Conservation (phyloP, 2,113 vertebrate genomes). For the Oostethus manadensis region DNA sequence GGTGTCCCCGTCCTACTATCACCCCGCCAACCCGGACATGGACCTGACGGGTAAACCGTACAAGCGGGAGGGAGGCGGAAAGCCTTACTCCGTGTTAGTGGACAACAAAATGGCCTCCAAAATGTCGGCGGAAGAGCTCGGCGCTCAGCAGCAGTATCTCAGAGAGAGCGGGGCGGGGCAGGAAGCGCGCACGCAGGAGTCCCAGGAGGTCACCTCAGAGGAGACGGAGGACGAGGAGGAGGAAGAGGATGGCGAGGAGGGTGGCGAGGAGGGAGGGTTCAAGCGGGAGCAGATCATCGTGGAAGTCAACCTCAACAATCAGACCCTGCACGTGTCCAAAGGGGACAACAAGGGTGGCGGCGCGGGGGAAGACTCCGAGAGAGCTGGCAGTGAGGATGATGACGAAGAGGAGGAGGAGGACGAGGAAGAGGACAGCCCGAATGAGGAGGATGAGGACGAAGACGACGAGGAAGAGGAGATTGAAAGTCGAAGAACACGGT, state of each 20-base stretch:
- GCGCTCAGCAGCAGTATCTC: constrained; percentile 79
- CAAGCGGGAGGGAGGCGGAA: constrained; percentile 83
- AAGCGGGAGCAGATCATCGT: constrained; percentile 99
- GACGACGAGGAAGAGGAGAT: constrained; percentile 79
- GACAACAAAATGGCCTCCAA: constrained; percentile 84
- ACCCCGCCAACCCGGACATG: constrained; percentile 80
- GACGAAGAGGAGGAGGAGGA: constrained; percentile 65
- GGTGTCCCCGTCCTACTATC: constrained; percentile 77
- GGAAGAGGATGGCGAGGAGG: constrained; percentile 77
- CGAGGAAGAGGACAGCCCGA: constrained; percentile 55
- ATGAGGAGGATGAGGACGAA: constrained; percentile 66
- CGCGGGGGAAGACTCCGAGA: constrained; percentile 80
- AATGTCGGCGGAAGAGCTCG: constrained; percentile 63
- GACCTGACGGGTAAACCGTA: constrained; percentile 87
- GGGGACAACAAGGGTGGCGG: constrained; percentile 86
- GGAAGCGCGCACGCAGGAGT: constrained; percentile 60
- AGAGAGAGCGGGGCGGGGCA: constrained; percentile 69
- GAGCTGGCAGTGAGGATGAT: constrained; percentile 83
- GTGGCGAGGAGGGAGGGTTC: constrained; percentile 79
- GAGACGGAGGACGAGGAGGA: constrained; percentile 78
- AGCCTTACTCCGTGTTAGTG: constrained; percentile 86
- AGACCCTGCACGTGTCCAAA: constrained; percentile 97
- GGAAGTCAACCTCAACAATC: constrained; percentile 99
- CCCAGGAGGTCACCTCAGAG: constrained; percentile 66
- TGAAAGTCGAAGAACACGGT: constrained; percentile 76